Evolutionary conservation across 2,797 vertebrate species (phyloP).

Genomic region (Morelia viridis): DNA sequence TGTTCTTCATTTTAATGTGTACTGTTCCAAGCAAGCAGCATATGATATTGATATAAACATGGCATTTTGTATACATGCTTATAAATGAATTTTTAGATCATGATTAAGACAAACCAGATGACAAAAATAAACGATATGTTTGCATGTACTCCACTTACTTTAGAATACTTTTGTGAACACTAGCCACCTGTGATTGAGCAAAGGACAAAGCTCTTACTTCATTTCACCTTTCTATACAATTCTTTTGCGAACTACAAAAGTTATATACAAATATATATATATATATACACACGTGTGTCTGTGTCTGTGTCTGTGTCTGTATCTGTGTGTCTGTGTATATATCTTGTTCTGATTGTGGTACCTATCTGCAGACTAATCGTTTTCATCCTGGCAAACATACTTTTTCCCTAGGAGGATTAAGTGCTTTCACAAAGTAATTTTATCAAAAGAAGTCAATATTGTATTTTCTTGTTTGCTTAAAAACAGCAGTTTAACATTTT

Average conservation of each 20-base stretch:
- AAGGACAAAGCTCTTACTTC: slow-evolving; percentile 24
- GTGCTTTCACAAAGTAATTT: slow-evolving; percentile 5
- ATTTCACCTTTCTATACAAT: slow-evolving; percentile 19
- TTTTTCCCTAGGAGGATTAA: neutral
- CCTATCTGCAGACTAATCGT: slow-evolving; percentile 34
- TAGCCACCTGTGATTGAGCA: slow-evolving; percentile 50
- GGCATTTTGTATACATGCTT: slow-evolving; percentile 81
- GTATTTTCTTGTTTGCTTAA: slow-evolving; percentile 21
- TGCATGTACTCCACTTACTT: slow-evolving; percentile 55
- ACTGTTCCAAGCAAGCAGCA: slow-evolving; percentile 78
- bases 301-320: neutral
- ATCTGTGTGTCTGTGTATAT: neutral
- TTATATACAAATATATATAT: neutral
- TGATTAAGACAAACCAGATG: slow-evolving; percentile 77
- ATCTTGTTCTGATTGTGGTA: slow-evolving; percentile 29
- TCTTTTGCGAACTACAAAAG: neutral
- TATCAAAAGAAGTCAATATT: slow-evolving; percentile 21
- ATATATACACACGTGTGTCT: neutral
- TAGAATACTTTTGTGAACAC: slow-evolving; percentile 43
- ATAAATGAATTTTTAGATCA: slow-evolving; percentile 74
- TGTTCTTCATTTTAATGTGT: slow-evolving; percentile 81
- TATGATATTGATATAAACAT: slow-evolving; percentile 75
- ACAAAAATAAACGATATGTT: slow-evolving; percentile 60
- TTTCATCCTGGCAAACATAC: slow-evolving; percentile 16
- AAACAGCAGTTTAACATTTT: slow-evolving; percentile 11